A percentile compares a stretch with the other conserved stretches of the same genome.
phyloP scores from a whole-genome alignment of 2,888 invertebrate species.

The Melinopterus prodromus region DNA sequence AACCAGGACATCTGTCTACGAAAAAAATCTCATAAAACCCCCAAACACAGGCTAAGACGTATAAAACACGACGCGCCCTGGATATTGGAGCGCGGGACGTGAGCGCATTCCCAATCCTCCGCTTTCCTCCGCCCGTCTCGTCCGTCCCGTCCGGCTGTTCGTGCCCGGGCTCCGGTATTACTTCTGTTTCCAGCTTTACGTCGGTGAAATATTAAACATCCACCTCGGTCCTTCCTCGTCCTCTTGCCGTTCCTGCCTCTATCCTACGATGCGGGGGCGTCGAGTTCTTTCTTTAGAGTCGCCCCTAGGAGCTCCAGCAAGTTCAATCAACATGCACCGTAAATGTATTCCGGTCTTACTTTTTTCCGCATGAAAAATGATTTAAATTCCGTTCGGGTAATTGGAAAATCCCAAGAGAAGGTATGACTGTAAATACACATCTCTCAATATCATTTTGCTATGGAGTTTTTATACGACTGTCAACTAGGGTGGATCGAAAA shows the following conservation, averaged over 20 bases:
- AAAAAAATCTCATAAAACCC: conserved; percentile 56
- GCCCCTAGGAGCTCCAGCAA: neutral
- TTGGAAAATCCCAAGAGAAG: conserved; percentile 28
- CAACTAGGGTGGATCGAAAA: too few species aligned
- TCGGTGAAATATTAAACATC: conserved; percentile 58
- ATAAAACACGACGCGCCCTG: conserved; percentile 52
- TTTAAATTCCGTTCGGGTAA: conserved; percentile 32
- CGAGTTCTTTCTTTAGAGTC: neutral
- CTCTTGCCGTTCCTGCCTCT: conserved; percentile 27
- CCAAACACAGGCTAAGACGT: conserved; percentile 52
- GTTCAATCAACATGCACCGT: conserved; percentile 46
- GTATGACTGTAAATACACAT: conserved; percentile 23
- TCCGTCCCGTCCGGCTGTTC: conserved; percentile 32
- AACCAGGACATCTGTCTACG: conserved; percentile 55
- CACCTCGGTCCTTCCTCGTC: conserved; percentile 5
- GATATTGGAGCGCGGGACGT: conserved; percentile 55
- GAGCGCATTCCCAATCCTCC: conserved; percentile 58
- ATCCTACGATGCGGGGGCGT: conserved; percentile 17
- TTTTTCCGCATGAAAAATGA: conserved; percentile 25
- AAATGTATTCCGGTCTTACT: conserved; percentile 41
- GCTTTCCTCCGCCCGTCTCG: conserved; percentile 44
- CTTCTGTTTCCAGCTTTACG: conserved; percentile 58
- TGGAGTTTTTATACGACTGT: neutral
- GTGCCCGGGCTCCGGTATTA: conserved; percentile 47
- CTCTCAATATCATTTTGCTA: neutral